Evolutionary conservation across 2,888 invertebrate genomes (phyloP).

Genomic region (Philereme transversata): DNA sequence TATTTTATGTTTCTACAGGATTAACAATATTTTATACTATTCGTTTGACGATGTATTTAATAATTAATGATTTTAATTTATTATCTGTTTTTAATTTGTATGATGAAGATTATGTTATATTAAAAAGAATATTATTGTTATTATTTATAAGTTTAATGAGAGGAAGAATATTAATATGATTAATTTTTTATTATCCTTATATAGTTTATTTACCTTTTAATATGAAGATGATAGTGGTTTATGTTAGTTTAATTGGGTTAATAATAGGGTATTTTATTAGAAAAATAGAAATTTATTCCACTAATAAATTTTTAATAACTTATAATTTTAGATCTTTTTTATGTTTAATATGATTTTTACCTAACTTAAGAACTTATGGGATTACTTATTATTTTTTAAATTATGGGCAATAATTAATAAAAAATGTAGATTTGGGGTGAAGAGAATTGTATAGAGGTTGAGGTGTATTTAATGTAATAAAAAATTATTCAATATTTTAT

Average conservation of each 20-base stretch:
- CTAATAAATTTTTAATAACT: conserved; percentile 66
- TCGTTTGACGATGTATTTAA: conserved; percentile 83
- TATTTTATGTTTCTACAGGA: conserved; percentile 83
- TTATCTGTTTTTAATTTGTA: conserved; percentile 72
- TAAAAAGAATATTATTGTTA: conserved; percentile 76
- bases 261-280: conserved; percentile 71
- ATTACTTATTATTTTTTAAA: conserved; percentile 74
- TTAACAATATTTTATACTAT: conserved; percentile 84
- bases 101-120: conserved; percentile 76
- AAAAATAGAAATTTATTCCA: conserved; percentile 68
- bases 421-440: conserved; percentile 78
- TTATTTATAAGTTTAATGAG: conserved; percentile 79
- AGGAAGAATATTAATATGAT: conserved; percentile 81
- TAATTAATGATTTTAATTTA: conserved; percentile 78
- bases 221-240: conserved; percentile 82
- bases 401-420: conserved; percentile 64
- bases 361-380: conserved; percentile 72
- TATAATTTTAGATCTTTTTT: conserved; percentile 63
- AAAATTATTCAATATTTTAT: conserved; percentile 66
- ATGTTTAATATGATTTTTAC: conserved; percentile 81
- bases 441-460: conserved; percentile 73
- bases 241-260: conserved; percentile 71
- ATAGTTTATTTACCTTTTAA: conserved; percentile 80
- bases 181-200: conserved; percentile 80
- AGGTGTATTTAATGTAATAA: conserved; percentile 64